Percentiles rank a stretch among this genome's conserved stretches.
These are phyloP conservation scores for Rana temporaria DNA, from an alignment of 2,113 vertebrate genomes.

Conservation along the genomic window DNA sequence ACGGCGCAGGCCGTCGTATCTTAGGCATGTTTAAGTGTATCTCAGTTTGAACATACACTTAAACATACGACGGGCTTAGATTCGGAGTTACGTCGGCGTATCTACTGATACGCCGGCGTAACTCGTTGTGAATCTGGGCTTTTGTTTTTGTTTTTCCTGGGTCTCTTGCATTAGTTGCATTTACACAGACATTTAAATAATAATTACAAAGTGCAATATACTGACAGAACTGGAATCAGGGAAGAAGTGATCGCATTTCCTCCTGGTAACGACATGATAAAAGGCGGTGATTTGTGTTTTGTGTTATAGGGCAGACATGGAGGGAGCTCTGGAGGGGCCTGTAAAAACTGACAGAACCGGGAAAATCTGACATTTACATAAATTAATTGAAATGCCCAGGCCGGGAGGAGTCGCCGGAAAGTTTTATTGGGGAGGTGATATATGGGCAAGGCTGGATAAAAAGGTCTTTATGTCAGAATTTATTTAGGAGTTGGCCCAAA, in stretches of 20 bases:
- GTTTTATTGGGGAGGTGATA: slow-evolving; percentile 17
- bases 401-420: neutral
- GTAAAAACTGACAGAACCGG: slow-evolving; percentile 23
- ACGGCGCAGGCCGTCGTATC: too few species aligned
- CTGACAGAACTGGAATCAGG: neutral
- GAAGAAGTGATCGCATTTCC: neutral
- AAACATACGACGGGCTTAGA: too few species aligned
- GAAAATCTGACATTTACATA: slow-evolving; percentile 47
- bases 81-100: too few species aligned
- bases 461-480: slow-evolving; percentile 27
- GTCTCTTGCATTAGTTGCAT: too few species aligned
- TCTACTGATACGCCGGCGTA: too few species aligned
- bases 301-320: slow-evolving; percentile 21
- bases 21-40: too few species aligned
- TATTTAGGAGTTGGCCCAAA: slow-evolving; percentile 1
- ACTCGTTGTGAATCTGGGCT: too few species aligned
- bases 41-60: too few species aligned
- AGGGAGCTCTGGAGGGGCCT: slow-evolving; percentile 6
- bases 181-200: too few species aligned
- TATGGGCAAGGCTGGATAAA: neutral
- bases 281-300: slow-evolving; percentile 5
- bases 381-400: slow-evolving; percentile 43
- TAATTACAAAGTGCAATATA: too few species aligned
- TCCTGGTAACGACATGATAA: neutral
- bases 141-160: too few species aligned